Evolutionary conservation across 2,113 vertebrate genomes (phyloP).

Genomic region (Gasterosteus nipponicus): DNA sequence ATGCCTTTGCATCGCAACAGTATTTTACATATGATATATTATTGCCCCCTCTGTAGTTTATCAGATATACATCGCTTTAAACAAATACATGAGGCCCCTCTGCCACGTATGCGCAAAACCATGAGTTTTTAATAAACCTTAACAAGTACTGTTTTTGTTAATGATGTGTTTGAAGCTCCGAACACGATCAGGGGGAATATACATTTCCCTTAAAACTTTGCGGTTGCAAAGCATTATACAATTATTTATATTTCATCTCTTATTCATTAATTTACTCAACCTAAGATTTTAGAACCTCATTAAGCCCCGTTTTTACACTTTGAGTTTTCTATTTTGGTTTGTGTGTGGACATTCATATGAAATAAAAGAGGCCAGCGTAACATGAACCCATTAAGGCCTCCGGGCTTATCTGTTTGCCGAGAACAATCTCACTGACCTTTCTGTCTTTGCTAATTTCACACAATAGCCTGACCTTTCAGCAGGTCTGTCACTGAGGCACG

Average conservation of each 20-base stretch:
- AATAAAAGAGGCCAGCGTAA: conserved; percentile 45
- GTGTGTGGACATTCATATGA: conserved; percentile 21
- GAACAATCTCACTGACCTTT: conserved; percentile 82
- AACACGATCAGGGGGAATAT: too few relatives aligned
- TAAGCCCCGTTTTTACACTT: not conserved
- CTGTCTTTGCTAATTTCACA: conserved; percentile 80
- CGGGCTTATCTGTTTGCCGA: conserved; percentile 72
- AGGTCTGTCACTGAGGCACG: conserved; percentile 54
- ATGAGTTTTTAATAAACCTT: too few relatives aligned
- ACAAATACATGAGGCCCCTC: not conserved
- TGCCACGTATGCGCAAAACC: too few relatives aligned
- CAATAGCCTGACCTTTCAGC: conserved; percentile 80
- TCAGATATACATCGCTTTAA: not conserved
- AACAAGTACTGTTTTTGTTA: too few relatives aligned
- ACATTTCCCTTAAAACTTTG: too few relatives aligned
- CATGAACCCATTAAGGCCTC: conserved; percentile 74
- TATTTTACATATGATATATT: too few relatives aligned
- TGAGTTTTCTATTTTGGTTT: not conserved
- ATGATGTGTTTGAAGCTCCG: too few relatives aligned
- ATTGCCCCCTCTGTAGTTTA: too few relatives aligned
- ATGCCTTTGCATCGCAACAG: not conserved
- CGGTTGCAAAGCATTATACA: conserved; percentile 12
- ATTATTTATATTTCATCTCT: conserved; percentile 52
- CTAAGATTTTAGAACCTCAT: conserved; percentile 23
- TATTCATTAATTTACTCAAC: conserved; percentile 57